Conservation (phyloP, 1,140 invertebrate genomes). For the Uloborus diversus region DNA sequence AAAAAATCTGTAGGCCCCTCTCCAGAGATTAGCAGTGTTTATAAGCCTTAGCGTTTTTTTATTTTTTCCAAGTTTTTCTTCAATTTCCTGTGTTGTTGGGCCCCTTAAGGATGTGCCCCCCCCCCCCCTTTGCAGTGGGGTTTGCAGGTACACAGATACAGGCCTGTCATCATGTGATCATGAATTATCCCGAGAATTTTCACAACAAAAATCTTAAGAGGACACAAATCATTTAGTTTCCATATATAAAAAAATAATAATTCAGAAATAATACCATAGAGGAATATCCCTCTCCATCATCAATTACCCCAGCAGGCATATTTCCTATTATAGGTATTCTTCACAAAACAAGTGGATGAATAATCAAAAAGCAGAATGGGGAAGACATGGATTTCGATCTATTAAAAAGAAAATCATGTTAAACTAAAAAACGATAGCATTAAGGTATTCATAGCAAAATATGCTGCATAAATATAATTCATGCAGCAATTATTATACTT, state of each 20-base stretch:
- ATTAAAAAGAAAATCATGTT: no score
- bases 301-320: slow-evolving; percentile 37
- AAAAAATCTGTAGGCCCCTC: no score
- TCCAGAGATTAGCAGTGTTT: no score
- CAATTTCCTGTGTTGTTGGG: no score
- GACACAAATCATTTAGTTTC: not conserved
- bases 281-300: slow-evolving; percentile 47
- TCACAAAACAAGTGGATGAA: no score
- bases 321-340: slow-evolving; percentile 58
- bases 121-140: not conserved
- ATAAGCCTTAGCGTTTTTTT: not conserved
- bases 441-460: no score
- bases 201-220: not conserved
- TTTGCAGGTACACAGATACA: not conserved
- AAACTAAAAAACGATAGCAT: no score
- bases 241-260: not conserved
- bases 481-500: no score
- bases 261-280: slow-evolving; percentile 17
- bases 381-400: no score
- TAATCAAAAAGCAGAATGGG: no score
- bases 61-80: not conserved
- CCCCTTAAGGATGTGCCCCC: no score
- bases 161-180: not conserved
- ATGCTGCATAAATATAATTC: no score
- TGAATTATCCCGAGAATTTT: not conserved